Evolutionary conservation across 2,113 vertebrate species (phyloP), one percentile per base, ranked within the genome.

Genomic region (Chionodraco myersi): DNA sequence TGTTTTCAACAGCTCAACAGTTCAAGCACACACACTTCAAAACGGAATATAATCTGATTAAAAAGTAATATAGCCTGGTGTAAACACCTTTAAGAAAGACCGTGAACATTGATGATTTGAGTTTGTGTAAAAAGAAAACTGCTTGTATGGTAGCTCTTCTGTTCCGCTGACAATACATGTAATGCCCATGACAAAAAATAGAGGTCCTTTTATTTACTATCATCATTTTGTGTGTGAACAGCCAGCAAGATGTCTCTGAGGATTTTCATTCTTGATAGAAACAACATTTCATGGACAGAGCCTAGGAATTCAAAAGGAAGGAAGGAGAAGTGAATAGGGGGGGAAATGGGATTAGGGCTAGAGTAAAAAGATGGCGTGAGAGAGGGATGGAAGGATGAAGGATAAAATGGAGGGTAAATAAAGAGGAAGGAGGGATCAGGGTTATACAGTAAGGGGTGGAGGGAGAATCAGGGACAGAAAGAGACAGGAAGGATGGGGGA

Each of bases 311-410:
- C 10, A 52, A 67, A 10, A n/a, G 10, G 14, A 44, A 14, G 49
- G 36, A 47, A 49, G 51, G 26, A 51, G 23, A 71, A 51, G 47
- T 54, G 52, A 23, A 45, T 76, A 62, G 58, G 14, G 62, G 62
- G 53, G n/a, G 72, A 82, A 69, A 79, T 78, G 62, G 71, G 75
- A 79, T 82, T 78, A 80, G 34, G 18, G 13, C 54, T 34, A 11
- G 14, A 72, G 57, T 66, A 44, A 67, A 83, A 53, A 69, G 69
- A 75, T 36, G 60, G 41, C 59, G 63, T 48, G 62, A 79, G 58
- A 72, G 52, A 75, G 57, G 57, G 63, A 85, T 78, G 63, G 63
- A 78, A 13, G 45, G 51, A 74, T 18, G 26, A 44, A 49, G 48
- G 54, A 66, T 51, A 68, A 67, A 77, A 69, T n/a, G 34, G 11